Percentiles rank a stretch among this genome's conserved stretches.
Evolutionary conservation across 1,140 invertebrate species (phyloP).

Genomic region (Armadillidium nasatum): DNA sequence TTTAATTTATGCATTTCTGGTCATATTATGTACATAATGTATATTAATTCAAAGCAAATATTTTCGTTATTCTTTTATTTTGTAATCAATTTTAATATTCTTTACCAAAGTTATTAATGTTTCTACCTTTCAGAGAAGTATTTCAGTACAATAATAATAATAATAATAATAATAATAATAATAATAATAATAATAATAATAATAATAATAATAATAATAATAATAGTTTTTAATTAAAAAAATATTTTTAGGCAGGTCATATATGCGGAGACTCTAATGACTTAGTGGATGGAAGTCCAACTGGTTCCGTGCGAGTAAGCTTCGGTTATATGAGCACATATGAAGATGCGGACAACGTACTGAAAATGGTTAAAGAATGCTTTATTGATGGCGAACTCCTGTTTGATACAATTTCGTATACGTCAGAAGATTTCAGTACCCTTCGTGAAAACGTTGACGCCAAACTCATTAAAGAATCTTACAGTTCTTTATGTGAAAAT

Average conservation of each 20-base stretch:
- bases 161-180: conserved; percentile 10
- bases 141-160: background rate
- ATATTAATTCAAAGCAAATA: too few relatives aligned
- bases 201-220: conserved; percentile 14
- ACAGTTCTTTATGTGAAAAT: background rate
- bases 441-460: background rate
- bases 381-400: conserved; percentile 44
- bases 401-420: conserved; percentile 43
- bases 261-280: conserved; percentile 87
- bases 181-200: conserved; percentile 1
- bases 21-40: too few relatives aligned
- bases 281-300: conserved; percentile 80
- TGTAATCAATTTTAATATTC: too few relatives aligned
- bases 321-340: conserved; percentile 86
- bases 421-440: background rate
- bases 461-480: background rate
- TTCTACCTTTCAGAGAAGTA: too few relatives aligned
- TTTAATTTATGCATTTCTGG: too few relatives aligned
- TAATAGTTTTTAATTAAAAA: too few relatives aligned
- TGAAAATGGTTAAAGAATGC: conserved; percentile 68
- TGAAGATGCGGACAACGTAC: conserved; percentile 65
- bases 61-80: too few relatives aligned
- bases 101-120: too few relatives aligned
- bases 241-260: conserved; percentile 70
- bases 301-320: conserved; percentile 84